These are phyloP conservation scores for Orgyia antiqua DNA, from an alignment of 2,888 invertebrate genomes.

Conservation along the genomic window DNA sequence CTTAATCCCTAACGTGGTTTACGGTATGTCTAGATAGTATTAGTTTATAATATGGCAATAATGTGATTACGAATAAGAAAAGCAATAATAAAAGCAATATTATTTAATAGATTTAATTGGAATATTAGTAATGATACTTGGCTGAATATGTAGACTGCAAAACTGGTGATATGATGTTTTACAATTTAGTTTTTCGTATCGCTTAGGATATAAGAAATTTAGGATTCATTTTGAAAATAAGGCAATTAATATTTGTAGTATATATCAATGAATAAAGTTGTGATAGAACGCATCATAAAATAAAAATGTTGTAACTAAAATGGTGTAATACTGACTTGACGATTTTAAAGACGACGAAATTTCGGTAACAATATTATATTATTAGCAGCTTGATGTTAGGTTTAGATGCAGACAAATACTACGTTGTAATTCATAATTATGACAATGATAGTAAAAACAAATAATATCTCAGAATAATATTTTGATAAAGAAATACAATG, in stretches of 20 bases:
- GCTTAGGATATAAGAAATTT: slow-evolving; percentile 31
- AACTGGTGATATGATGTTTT: slow-evolving; percentile 48
- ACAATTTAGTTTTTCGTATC: slow-evolving; percentile 38
- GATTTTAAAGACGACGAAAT: neutral
- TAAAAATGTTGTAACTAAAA: too few relatives aligned
- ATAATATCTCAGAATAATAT: too few relatives aligned
- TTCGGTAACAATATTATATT: too few relatives aligned
- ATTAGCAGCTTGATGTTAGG: too few relatives aligned
- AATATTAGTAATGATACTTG: slow-evolving; percentile 34
- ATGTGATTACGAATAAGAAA: slow-evolving; percentile 32
- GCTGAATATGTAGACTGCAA: slow-evolving; percentile 61
- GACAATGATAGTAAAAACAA: too few relatives aligned
- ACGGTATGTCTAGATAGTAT: slow-evolving; percentile 16
- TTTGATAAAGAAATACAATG: too few relatives aligned
- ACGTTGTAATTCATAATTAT: too few relatives aligned
- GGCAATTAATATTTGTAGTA: slow-evolving; percentile 25
- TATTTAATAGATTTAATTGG: slow-evolving; percentile 40
- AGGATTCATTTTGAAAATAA: slow-evolving; percentile 13
- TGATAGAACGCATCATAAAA: slow-evolving; percentile 16
- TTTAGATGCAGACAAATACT: too few relatives aligned
- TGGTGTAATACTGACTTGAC: neutral
- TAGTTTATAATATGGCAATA: slow-evolving; percentile 29
- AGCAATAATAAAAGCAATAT: slow-evolving; percentile 55
- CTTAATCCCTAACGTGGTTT: slow-evolving; percentile 21
- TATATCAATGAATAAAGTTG: slow-evolving; percentile 9